Percentiles rank a stretch among this genome's conserved stretches.
These are phyloP conservation scores for Ammospiza maritima DNA, from an alignment of 2,797 vertebrate genomes.

Conservation along the genomic window DNA sequence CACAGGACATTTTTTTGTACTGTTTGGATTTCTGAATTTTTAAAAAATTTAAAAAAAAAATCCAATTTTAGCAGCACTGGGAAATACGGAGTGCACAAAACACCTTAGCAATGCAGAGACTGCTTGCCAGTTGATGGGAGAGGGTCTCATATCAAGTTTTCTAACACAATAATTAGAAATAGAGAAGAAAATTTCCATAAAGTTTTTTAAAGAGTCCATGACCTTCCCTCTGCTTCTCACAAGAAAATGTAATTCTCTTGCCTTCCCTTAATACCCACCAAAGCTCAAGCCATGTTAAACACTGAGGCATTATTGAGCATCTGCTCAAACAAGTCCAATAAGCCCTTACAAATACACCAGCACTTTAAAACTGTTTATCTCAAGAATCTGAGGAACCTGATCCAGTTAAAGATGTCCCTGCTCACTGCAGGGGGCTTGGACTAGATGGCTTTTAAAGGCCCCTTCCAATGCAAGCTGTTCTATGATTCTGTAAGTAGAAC, in stretches of 20 bases:
- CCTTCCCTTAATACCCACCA: not conserved
- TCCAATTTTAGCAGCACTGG: not conserved
- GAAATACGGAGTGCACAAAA: accelerated
- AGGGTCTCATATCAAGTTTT: not conserved
- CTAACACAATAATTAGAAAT: not conserved
- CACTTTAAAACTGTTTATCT: not conserved
- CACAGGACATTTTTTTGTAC: not conserved
- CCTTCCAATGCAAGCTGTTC: not conserved
- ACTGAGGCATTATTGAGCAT: not conserved
- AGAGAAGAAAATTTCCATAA: not conserved
- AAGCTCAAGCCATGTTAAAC: not conserved
- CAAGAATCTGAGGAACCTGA: not conserved
- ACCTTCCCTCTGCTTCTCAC: not conserved
- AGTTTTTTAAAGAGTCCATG: not conserved
- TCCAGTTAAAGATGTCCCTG: not conserved
- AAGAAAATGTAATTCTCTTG: not conserved
- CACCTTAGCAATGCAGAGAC: not conserved
- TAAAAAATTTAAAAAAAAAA: not conserved
- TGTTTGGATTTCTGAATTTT: not conserved
- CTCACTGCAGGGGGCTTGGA: not conserved
- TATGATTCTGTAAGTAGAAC: not conserved
- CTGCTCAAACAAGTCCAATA: not conserved
- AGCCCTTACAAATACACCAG: not conserved
- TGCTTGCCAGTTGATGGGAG: not conserved
- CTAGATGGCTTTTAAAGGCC: not conserved